These are phyloP conservation scores for Boloria euphrosyne DNA, from an alignment of 2,888 invertebrate genomes.

Conservation along the genomic window DNA sequence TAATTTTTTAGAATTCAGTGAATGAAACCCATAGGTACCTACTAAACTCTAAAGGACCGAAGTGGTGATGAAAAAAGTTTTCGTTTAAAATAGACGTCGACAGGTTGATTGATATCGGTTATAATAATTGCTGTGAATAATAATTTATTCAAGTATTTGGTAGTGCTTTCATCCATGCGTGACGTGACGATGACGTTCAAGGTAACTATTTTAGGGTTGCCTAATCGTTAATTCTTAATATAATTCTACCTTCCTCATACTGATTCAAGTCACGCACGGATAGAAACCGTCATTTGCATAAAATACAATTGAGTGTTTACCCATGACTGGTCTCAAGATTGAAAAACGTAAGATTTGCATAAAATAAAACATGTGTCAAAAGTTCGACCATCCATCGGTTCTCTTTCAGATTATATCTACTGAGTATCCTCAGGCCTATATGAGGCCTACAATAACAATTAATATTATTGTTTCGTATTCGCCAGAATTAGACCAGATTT, in stretches of 20 bases:
- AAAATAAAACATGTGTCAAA: too few species aligned
- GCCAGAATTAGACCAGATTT: too few species aligned
- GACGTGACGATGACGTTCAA: slow-evolving; percentile 60
- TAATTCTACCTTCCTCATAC: slow-evolving; percentile 59
- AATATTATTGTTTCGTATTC: too few species aligned
- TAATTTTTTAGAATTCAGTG: slow-evolving; percentile 4
- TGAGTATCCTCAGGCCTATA: too few species aligned
- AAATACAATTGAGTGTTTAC: slow-evolving; percentile 6
- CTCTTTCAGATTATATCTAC: too few species aligned
- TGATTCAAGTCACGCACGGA: slow-evolving; percentile 61
- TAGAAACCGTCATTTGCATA: slow-evolving; percentile 43
- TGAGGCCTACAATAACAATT: too few species aligned
- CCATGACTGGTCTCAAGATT: neutral
- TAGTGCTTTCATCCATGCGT: slow-evolving; percentile 58
- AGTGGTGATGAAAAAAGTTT: slow-evolving; percentile 60
- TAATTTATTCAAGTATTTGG: slow-evolving; percentile 68
- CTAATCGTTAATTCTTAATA: slow-evolving; percentile 63
- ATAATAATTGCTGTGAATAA: slow-evolving; percentile 72
- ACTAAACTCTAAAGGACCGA: neutral
- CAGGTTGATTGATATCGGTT: slow-evolving; percentile 72
- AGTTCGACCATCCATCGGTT: too few species aligned
- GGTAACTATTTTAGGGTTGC: slow-evolving; percentile 69
- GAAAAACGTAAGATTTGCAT: too few species aligned
- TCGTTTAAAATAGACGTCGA: slow-evolving; percentile 68
- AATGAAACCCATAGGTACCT: slow-evolving; percentile 20